These are phyloP conservation scores for Trichacis sp. DNA, from an alignment of 2,888 invertebrate genomes.

Conservation along the genomic window DNA sequence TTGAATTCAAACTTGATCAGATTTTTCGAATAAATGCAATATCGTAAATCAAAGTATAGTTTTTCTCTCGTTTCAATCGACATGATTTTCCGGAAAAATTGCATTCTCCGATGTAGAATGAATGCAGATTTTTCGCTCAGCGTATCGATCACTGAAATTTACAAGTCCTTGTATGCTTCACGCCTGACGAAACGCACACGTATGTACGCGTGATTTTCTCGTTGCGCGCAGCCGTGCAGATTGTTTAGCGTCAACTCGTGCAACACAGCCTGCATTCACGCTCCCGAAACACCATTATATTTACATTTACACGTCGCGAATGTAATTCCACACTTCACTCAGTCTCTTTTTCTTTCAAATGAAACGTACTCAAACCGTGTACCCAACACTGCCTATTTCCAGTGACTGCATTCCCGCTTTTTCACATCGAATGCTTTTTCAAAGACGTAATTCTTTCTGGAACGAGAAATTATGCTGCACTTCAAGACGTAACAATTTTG, in stretches of 20 bases:
- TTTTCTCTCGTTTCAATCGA: too few relatives aligned
- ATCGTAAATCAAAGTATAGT: too few relatives aligned
- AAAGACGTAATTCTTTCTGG: too few relatives aligned
- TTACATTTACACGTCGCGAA: slow-evolving; percentile 13
- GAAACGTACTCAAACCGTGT: too few relatives aligned
- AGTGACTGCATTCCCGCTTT: neutral
- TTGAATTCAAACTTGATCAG: too few relatives aligned
- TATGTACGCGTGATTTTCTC: slow-evolving; percentile 9
- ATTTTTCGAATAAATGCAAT: too few relatives aligned
- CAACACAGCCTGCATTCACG: slow-evolving; percentile 11
- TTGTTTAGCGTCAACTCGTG: slow-evolving; percentile 11
- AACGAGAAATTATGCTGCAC: too few relatives aligned
- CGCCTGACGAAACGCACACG: slow-evolving; percentile 7
- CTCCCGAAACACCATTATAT: slow-evolving; percentile 21
- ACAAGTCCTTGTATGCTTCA: slow-evolving; percentile 11
- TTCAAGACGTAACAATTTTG: too few relatives aligned
- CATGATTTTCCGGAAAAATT: too few relatives aligned
- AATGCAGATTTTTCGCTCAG: too few relatives aligned
- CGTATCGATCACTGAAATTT: too few relatives aligned
- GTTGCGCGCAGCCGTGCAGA: slow-evolving; percentile 7
- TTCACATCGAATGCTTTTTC: neutral
- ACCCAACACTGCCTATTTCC: neutral
- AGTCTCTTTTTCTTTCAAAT: slow-evolving; percentile 4
- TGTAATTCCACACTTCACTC: slow-evolving; percentile 15
- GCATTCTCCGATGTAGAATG: too few relatives aligned